Evolutionary conservation across 2,888 invertebrate species (phyloP).

Genomic region (Drosophila fungiperda): DNA sequence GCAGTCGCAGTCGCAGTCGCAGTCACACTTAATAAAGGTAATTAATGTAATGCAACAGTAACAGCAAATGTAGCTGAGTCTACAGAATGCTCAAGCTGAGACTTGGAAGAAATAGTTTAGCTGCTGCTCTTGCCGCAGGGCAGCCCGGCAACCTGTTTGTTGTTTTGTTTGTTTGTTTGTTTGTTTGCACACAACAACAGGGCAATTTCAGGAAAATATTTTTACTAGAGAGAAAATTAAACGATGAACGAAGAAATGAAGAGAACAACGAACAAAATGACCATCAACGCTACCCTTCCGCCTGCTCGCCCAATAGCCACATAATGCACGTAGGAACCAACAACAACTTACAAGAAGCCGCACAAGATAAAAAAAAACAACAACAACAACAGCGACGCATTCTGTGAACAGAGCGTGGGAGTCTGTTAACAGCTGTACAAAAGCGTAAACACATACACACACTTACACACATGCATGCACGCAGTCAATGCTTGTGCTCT

Average conservation of each 20-base stretch:
- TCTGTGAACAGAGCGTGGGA: constrained; percentile 70
- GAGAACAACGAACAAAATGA: constrained; percentile 53
- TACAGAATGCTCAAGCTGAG: not conserved
- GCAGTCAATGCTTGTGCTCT: constrained; percentile 27
- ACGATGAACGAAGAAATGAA: constrained; percentile 58
- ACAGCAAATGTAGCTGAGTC: constrained; percentile 33
- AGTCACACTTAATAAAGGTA: constrained; percentile 74
- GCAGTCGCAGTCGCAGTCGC: not conserved
- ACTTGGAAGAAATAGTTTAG: constrained; percentile 19
- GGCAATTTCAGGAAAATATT: constrained; percentile 78
- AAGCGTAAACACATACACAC: constrained; percentile 9
- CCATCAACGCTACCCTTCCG: constrained; percentile 19
- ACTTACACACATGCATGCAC: not conserved
- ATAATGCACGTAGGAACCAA: constrained; percentile 39
- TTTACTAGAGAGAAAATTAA: constrained; percentile 72
- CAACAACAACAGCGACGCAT: constrained; percentile 55
- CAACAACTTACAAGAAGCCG: constrained; percentile 60
- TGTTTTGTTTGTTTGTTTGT: constrained; percentile 41
- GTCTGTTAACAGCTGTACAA: constrained; percentile 79
- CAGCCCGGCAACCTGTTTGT: constrained; percentile 68
- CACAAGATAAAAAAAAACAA: constrained; percentile 46
- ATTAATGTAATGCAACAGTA: constrained; percentile 70
- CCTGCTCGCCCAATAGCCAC: constrained; percentile 7
- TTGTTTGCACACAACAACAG: constrained; percentile 67
- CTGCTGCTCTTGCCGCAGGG: constrained; percentile 18